Evolutionary conservation across 2,797 vertebrate genomes (phyloP), one percentile per base, ranked within the genome.

Genomic region (Adrianichthys oophorus): DNA sequence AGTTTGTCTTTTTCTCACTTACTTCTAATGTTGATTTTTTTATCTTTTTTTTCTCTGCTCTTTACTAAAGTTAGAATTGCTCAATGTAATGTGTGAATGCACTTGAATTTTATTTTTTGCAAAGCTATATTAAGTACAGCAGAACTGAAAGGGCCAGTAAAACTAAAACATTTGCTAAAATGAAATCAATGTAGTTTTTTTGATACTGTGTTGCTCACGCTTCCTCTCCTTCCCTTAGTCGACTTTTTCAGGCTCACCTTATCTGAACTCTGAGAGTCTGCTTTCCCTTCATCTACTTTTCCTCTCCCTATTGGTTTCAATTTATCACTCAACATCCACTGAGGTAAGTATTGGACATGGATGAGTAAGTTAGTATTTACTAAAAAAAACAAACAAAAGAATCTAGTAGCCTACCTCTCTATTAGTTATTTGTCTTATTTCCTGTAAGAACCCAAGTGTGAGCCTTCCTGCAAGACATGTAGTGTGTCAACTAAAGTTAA

Each of bases 401-500:
- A 55, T 17, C 49, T 67, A 44, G 24, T 40, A 54, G 62, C 69
- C 14, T 69, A 10, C 10, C 29, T 32, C 29, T 12, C 29, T 32
- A 32, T 70, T 41, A 56, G 43, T 45, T 41, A 56, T 55, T 62
- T 53, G 44, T 67, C 24, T 54, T 67, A 65, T 19, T 66, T 41
- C 52, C 50, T 60, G 47, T 48, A 63, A 63, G 74, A 79, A 74
- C 26, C 60, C 50, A 80, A 78, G 76, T 71, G 80, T 48, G 66
- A 66, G 57, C 63, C 52, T 62, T 80, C 80, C 75, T 73, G 79
- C 85, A 80, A 85, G 58, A 76, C 16, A 52, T 82, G 79, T 85
- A 88, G 82, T 75, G 61, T 87, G 85, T 84, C 63, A 85, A 87
- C 73, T 65, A 77, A 85, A 83, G 59, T 67, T 89, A 89, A 90